A percentile compares a stretch with the other conserved stretches of the same genome.
Conservation (phyloP, 1,140 invertebrate genomes). For the Drosophila erecta region DNA sequence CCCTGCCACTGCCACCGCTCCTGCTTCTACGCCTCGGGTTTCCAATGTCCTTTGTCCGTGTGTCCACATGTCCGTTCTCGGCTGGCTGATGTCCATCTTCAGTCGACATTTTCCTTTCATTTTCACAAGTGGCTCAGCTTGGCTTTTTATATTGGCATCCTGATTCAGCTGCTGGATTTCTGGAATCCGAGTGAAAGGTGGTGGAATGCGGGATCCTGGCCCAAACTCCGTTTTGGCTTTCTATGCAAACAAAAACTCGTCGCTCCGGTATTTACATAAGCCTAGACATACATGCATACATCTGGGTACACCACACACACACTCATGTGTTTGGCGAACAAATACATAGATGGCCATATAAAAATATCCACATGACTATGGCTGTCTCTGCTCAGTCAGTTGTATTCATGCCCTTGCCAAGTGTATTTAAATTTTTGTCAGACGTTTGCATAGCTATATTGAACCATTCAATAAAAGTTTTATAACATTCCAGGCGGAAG, state of each 20-base stretch:
- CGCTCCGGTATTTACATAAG: slow-evolving; percentile 72
- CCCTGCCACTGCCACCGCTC: not conserved
- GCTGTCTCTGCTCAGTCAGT: slow-evolving; percentile 53
- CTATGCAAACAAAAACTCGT: slow-evolving; percentile 66
- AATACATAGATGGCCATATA: slow-evolving; percentile 30
- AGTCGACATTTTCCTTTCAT: slow-evolving; percentile 75
- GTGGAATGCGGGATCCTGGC: slow-evolving; percentile 4
- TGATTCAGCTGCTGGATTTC: slow-evolving; percentile 47
- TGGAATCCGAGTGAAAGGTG: slow-evolving; percentile 12
- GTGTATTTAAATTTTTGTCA: slow-evolving; percentile 32
- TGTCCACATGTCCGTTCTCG: slow-evolving; percentile 39
- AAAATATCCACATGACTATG: slow-evolving; percentile 58
- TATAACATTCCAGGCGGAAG: not conserved
- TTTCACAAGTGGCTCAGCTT: slow-evolving; percentile 76
- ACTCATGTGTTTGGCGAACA: slow-evolving; percentile 18
- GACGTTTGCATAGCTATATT: slow-evolving; percentile 6
- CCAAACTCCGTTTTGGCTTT: slow-evolving; percentile 37
- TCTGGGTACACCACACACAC: slow-evolving; percentile 13
- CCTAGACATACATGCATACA: slow-evolving; percentile 27
- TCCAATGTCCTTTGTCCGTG: slow-evolving; percentile 4
- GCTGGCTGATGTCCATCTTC: slow-evolving; percentile 47
- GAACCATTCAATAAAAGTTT: slow-evolving; percentile 2
- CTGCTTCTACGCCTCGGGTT: not conserved
- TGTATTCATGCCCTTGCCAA: slow-evolving; percentile 32
- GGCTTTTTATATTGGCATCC: slow-evolving; percentile 73